Evolutionary conservation across 1,140 invertebrate genomes (phyloP), one percentile per base, ranked within the genome.

Genomic region (Acyrthosiphon pisum): DNA sequence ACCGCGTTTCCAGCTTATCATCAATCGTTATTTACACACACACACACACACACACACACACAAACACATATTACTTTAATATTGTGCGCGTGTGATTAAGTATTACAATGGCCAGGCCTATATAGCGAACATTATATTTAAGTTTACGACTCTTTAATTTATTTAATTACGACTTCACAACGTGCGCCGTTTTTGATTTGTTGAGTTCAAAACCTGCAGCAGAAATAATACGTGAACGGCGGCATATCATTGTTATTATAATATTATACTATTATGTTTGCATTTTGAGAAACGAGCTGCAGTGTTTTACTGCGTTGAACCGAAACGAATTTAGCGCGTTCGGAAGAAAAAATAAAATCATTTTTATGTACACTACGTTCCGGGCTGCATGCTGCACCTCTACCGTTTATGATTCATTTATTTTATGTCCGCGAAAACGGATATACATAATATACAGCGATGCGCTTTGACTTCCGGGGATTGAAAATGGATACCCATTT

Each of bases 401-500:
- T 68, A 18, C 30, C 60, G 30, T 68, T 68, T 68, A 68, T 68
- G 60, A 68, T 68, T 68, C 60, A 68, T 68, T 68, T 68, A 68
- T 68, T 68, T 68, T 68, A 68, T 68, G 60, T 68, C 60, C 60
- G 14, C 60, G 30, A 68, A 68, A 68, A 68, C 60, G 60, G 30
- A 68, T 68, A 68, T 68, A n/a, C 30, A 68, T 68, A 68, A 68
- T 68, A 68, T 68, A 68, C 30, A 68, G 11, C 60, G 60, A 68
- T 68, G 60, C 60, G 30, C 18, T 68, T 68, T 68, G 60, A 68
- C 60, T 68, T 68, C 60, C 60, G 60, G 60, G 60, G 60, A 68
- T 68, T 68, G n/a, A n/a, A 68, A 68, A 68, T 68, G 60, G 60
- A n/a, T n/a, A 68, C 30, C 60, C 60, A 68, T 68, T 68, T 68